Percentiles rank a stretch among this genome's conserved stretches.
Evolutionary conservation across 2,888 invertebrate genomes (phyloP).

Genomic region (Chaitophorus viminalis): DNA sequence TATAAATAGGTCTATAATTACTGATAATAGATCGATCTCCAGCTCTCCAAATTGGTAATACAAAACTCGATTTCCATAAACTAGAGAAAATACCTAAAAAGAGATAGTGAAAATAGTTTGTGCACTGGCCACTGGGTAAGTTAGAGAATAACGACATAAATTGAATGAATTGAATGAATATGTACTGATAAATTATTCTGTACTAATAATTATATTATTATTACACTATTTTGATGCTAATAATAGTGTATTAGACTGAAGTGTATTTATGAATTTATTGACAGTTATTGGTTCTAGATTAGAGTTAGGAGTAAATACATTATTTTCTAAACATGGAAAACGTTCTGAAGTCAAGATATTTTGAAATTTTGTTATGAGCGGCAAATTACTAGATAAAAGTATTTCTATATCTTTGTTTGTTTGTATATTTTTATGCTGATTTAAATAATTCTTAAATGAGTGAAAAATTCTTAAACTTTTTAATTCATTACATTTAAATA

Average conservation of each 20-base stretch:
- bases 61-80: no score
- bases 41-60: no score
- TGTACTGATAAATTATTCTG: no score
- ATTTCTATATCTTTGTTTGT: not conserved
- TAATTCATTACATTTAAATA: not conserved
- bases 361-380: not conserved
- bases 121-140: no score
- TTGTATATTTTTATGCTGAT: not conserved
- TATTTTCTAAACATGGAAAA: not conserved
- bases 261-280: not conserved
- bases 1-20: no score
- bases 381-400: not conserved
- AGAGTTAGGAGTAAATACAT: not conserved
- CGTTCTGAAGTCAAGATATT: not conserved
- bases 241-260: not conserved
- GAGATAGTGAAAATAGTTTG: no score
- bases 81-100: no score
- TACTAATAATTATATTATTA: not conserved
- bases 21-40: no score
- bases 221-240: not conserved
- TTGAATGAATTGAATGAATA: no score
- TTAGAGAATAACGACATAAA: no score
- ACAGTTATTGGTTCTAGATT: not conserved
- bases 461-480: not conserved
- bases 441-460: slow-evolving; percentile 9